Percentiles rank a stretch among this genome's conserved stretches.
These are phyloP conservation scores for Cygnus atratus DNA, from an alignment of 2,113 vertebrate genomes.

Conservation along the genomic window DNA sequence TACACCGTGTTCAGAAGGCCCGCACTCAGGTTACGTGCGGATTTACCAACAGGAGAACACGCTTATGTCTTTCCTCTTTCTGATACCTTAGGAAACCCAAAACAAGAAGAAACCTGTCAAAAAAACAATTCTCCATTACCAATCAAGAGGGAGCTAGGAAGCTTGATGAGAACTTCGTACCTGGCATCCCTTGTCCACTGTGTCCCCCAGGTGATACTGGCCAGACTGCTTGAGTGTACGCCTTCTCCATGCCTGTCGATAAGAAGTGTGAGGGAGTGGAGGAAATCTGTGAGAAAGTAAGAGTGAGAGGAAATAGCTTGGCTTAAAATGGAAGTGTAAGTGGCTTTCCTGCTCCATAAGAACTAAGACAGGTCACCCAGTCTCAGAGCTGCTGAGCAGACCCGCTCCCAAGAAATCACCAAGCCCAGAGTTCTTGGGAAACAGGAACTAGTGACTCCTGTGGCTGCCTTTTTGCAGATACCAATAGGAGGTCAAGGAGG, in stretches of 20 bases:
- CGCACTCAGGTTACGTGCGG: background rate
- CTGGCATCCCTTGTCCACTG: background rate
- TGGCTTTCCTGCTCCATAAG: background rate
- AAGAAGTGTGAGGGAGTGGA: background rate
- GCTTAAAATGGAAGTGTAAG: background rate
- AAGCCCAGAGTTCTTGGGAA: background rate
- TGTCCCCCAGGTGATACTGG: background rate
- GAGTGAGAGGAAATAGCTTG: background rate
- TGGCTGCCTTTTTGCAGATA: background rate
- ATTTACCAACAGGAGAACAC: background rate
- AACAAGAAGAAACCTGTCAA: background rate
- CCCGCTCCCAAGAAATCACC: background rate
- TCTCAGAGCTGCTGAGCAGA: background rate
- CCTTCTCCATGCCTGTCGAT: fast-evolving
- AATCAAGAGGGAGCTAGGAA: background rate
- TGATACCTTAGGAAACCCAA: background rate
- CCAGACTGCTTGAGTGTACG: background rate
- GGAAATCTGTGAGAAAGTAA: background rate
- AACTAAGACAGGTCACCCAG: background rate
- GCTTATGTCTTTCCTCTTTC: background rate
- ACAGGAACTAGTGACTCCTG: background rate
- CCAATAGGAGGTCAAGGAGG: background rate
- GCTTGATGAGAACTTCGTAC: background rate
- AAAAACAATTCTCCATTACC: background rate
- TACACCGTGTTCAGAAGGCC: background rate